Evolutionary conservation across 2,797 vertebrate species (phyloP).

Genomic region (Darevskia nairensis): DNA sequence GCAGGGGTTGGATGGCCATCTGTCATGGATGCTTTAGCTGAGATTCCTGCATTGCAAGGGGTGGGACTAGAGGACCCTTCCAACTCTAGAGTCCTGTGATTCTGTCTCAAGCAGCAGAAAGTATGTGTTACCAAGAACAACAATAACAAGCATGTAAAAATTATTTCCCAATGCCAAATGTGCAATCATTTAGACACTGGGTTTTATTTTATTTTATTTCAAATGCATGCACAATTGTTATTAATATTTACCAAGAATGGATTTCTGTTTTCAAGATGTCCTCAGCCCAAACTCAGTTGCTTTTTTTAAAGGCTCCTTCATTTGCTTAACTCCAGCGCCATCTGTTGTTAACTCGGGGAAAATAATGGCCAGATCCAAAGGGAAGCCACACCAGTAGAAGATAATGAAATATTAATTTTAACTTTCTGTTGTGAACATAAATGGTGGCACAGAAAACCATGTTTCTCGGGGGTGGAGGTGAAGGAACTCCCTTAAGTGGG

Average conservation of each 20-base stretch:
- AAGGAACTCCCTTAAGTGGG: not conserved
- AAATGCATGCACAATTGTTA: not conserved
- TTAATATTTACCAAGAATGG: conserved; percentile 32
- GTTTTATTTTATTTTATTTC: not conserved
- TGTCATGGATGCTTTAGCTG: too few relatives aligned
- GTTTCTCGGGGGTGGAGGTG: not conserved
- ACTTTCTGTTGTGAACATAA: not conserved
- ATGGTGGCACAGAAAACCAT: not conserved
- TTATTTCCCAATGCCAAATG: not conserved
- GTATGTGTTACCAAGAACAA: not conserved
- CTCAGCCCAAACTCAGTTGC: not conserved
- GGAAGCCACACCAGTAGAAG: not conserved
- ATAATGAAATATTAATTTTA: not conserved
- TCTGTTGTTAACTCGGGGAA: conserved; percentile 72
- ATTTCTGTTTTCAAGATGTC: conserved; percentile 16
- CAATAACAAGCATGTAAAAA: not conserved
- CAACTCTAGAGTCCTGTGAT: too few relatives aligned
- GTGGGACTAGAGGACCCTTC: too few relatives aligned
- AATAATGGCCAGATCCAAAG: not conserved
- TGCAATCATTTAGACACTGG: conserved; percentile 19
- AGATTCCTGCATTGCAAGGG: too few relatives aligned
- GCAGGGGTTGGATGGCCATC: too few relatives aligned
- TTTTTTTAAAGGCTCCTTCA: conserved; percentile 5
- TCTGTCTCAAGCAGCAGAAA: not conserved
- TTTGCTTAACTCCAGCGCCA: conserved; percentile 80